Conservation (phyloP, 2,113 vertebrate species). For the Carettochelys insculpta region DNA sequence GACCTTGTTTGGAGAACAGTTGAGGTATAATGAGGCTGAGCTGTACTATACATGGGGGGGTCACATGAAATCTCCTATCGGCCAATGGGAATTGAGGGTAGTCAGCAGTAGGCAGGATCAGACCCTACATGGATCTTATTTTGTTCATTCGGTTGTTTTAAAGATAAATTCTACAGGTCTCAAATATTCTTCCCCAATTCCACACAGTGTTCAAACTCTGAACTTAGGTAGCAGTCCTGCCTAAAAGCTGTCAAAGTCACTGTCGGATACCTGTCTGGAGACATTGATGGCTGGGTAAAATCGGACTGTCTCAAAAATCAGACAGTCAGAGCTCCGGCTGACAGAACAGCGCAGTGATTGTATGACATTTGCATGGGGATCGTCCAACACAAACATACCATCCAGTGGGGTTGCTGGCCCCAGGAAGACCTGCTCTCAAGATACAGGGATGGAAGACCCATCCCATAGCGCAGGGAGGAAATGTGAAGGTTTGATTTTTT, state of each 20-base stretch:
- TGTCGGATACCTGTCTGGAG: background rate
- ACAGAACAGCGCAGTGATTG: background rate
- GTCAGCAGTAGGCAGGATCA: background rate
- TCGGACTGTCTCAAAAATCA: background rate
- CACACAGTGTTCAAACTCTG: background rate
- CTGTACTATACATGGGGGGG: background rate
- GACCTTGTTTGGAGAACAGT: accelerated
- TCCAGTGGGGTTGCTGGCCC: background rate
- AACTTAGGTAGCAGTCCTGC: background rate
- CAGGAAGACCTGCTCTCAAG: background rate
- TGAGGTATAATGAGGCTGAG: background rate
- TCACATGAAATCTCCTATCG: background rate
- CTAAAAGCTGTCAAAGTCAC: background rate
- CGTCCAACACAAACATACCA: background rate
- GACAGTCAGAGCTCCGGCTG: background rate
- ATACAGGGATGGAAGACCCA: background rate
- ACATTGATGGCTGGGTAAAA: background rate
- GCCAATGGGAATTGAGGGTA: background rate
- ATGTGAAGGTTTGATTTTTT: background rate
- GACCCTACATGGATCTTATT: background rate
- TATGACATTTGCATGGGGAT: background rate
- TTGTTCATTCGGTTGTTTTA: background rate
- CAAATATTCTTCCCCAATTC: background rate
- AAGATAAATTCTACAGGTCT: background rate
- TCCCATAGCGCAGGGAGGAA: background rate